Base-by-base conservation (phyloP, 2,797 vertebrate species). In the Arvicola amphibius region DNA sequence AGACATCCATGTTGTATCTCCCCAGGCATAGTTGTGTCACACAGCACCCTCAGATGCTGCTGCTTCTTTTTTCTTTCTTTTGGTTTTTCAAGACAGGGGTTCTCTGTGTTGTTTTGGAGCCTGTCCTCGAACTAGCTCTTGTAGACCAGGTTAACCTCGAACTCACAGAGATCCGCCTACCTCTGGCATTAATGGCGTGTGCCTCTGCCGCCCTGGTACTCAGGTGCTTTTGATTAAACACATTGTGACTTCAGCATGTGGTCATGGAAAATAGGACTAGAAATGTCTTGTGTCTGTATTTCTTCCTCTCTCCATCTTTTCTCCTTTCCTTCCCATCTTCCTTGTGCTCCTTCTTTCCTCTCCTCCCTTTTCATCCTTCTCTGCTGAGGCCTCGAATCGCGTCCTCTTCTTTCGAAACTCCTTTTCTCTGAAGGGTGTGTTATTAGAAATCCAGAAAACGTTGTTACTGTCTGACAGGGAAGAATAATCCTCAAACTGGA, bases 181-280 rank as follows among this genome's bases (percentile, higher is more conserved):
- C 56, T 59, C 21, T 59, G 56, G 21, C 56, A 23, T 8, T 59
- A 59, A 59, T 2, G 21, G 56, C 7, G 6, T 23, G 2, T 59
- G 56, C 56, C 53, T 19, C 53, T 17, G 5, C 17, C 1, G 1
- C 53, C 19, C 56, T 19, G 56, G 56, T 21, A 59, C 56, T 59
- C 21, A n/a, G 89, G 23, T 91, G 8, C 67, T 87, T 90, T 25
- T 91, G 43, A 87, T 40, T 86, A 86, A 92, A 76, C 92, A 61
- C 51, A 79, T n/a, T 67, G 14, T 37, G 76, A 79, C 9, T 96
- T 71, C 61, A 87, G 63, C 48, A 59, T 67, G 87, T 94, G 59
- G 21, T 13, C 77, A 16, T 78, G 63, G 94, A 89, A 94, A 94
- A 65, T 40, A 71, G 27, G 21, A 32, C 27, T 63, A 34, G 76